A percentile compares a stretch with the other conserved stretches of the same genome.
Evolutionary conservation across 2,888 invertebrate genomes (phyloP).

Genomic region (Tipula confusa): DNA sequence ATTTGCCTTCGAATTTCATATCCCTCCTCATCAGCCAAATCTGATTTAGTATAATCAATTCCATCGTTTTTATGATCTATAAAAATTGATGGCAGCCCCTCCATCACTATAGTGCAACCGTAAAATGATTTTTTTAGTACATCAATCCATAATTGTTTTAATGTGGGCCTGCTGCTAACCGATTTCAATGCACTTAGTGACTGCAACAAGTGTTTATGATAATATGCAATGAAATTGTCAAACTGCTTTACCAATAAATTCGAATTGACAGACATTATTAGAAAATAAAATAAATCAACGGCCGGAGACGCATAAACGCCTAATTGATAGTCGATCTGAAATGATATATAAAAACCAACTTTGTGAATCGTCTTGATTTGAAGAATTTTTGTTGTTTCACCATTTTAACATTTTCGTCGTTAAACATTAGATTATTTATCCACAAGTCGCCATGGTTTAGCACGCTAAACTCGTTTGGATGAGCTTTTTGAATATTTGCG

Average conservation of each 20-base stretch:
- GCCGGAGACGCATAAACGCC: constrained; percentile 43
- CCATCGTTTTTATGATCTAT: not conserved
- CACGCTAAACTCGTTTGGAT: constrained; percentile 44
- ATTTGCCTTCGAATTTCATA: not conserved
- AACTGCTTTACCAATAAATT: constrained; percentile 38
- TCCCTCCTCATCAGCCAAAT: not conserved
- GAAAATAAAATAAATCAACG: constrained; percentile 43
- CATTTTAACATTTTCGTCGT: constrained; percentile 37
- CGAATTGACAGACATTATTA: constrained; percentile 41
- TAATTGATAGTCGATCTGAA: constrained; percentile 43
- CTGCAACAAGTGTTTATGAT: constrained; percentile 36
- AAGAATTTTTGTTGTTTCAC: no score
- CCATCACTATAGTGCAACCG: not conserved
- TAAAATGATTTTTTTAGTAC: not conserved
- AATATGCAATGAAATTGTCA: constrained; percentile 39
- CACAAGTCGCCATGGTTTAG: constrained; percentile 53
- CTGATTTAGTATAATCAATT: not conserved
- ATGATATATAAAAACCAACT: constrained; percentile 33
- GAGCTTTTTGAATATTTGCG: not conserved
- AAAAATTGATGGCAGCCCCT: not conserved
- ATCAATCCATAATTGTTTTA: not conserved
- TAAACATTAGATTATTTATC: constrained; percentile 52
- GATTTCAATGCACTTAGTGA: not conserved
- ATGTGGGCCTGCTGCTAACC: not conserved
- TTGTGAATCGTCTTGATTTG: no score